These are phyloP conservation scores for Girardinichthys multiradiatus DNA, from an alignment of 2,113 vertebrate species.

Conservation along the genomic window DNA sequence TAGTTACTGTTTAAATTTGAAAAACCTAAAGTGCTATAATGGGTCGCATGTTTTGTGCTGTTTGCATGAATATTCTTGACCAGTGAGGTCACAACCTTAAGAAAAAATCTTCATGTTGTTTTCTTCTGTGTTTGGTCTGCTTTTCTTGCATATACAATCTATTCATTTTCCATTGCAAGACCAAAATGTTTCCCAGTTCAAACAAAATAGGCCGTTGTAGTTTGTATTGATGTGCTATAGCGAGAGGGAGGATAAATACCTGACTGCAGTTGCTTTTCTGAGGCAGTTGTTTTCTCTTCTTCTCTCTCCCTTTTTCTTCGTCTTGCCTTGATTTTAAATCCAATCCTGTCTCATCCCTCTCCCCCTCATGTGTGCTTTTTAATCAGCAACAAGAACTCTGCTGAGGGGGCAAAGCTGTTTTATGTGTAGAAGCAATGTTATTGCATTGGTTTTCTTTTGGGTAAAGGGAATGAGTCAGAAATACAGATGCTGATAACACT, in stretches of 20 bases:
- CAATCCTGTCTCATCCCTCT: slow-evolving; percentile 7
- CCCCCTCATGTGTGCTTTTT: slow-evolving; percentile 46
- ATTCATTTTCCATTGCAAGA: not conserved
- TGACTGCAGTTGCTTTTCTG: slow-evolving; percentile 2
- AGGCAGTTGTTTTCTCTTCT: not conserved
- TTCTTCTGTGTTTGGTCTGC: too few relatives aligned
- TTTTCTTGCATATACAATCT: too few relatives aligned
- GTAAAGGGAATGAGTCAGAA: slow-evolving; percentile 1
- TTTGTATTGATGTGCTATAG: not conserved
- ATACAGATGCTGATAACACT: slow-evolving; percentile 16
- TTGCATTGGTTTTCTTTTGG: slow-evolving; percentile 26
- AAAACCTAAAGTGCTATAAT: not conserved
- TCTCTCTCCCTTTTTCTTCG: not conserved
- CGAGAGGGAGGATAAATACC: not conserved
- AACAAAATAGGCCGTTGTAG: not conserved
- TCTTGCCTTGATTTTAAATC: slow-evolving; percentile 22
- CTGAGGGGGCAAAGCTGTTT: slow-evolving; percentile 40
- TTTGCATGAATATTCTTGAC: not conserved
- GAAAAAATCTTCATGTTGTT: slow-evolving; percentile 2
- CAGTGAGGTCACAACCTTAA: not conserved
- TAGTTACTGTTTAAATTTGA: not conserved
- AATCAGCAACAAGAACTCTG: slow-evolving; percentile 53
- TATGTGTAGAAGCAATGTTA: slow-evolving; percentile 25
- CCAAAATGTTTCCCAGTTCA: not conserved
- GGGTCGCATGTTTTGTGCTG: not conserved